Conservation (phyloP, 2,113 vertebrate species). For the Entosphenus tridentatus region DNA sequence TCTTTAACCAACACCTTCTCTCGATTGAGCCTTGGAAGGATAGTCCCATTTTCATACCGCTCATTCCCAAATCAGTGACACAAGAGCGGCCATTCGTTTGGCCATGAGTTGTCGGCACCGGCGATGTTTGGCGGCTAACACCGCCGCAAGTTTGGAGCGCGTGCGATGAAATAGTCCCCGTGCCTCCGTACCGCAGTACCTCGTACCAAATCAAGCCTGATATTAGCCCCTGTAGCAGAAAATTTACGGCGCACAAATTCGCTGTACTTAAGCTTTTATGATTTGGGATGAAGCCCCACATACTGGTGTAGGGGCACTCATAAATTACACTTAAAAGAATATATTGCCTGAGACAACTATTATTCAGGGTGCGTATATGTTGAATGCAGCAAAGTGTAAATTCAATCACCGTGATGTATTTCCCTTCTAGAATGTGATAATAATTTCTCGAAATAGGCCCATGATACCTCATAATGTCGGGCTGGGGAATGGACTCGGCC, state of each 20-base stretch:
- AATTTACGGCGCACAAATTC: constrained; percentile 2
- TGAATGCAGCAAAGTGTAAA: constrained; percentile 6
- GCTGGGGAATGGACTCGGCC: not conserved
- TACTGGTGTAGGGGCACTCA: constrained; percentile 3
- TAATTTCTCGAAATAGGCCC: constrained; percentile 3
- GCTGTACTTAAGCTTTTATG: constrained; percentile 5
- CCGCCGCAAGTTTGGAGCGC: too few species aligned
- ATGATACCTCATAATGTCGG: constrained; percentile 4
- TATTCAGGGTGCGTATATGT: constrained; percentile 4
- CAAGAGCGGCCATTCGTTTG: too few species aligned
- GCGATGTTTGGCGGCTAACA: too few species aligned
- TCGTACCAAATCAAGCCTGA: constrained; percentile 4
- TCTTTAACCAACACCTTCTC: too few species aligned
- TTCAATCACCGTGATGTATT: constrained; percentile 6
- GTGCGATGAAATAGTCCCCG: too few species aligned
- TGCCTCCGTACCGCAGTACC: not conserved
- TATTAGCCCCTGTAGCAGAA: not conserved
- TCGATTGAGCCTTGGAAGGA: too few species aligned
- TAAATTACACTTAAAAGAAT: constrained; percentile 6
- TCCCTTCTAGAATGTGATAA: not conserved
- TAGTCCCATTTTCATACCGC: too few species aligned
- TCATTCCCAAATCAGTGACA: too few species aligned
- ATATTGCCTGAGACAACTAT: constrained; percentile 6
- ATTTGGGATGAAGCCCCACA: constrained; percentile 4
- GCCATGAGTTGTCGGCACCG: too few species aligned